Percentiles rank a stretch among this genome's conserved stretches.
These are phyloP conservation scores for Trogon melanurus DNA, from an alignment of 2,113 vertebrate species.

Conservation along the genomic window DNA sequence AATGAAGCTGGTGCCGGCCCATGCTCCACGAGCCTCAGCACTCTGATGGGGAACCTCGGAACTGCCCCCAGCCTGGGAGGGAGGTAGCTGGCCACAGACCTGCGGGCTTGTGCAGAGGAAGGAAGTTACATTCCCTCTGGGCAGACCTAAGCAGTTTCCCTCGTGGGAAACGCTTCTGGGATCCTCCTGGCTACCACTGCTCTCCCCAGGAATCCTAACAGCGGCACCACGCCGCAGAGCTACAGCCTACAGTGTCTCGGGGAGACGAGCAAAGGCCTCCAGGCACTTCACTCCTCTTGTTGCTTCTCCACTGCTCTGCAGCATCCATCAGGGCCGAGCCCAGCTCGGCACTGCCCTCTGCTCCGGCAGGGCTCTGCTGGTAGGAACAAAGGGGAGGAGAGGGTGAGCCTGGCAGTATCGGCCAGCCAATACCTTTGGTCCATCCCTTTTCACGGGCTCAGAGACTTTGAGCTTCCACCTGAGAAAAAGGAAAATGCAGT, in stretches of 20 bases:
- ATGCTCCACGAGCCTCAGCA: neutral
- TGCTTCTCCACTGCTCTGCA: neutral
- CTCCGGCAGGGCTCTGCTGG: neutral
- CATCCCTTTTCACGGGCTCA: conserved; percentile 90
- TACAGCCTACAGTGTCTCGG: neutral
- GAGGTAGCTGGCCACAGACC: neutral
- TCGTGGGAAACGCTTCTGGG: neutral
- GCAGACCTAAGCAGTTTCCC: neutral
- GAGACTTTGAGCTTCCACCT: conserved; percentile 88
- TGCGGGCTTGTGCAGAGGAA: neutral
- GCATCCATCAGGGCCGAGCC: neutral
- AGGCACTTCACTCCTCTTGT: conserved; percentile 10
- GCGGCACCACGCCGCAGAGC: neutral
- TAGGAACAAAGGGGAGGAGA: conserved; percentile 42
- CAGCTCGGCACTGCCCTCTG: accelerated
- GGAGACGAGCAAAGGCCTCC: conserved; percentile 34
- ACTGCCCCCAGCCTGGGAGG: neutral
- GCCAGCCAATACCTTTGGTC: conserved; percentile 88
- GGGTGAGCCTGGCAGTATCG: neutral
- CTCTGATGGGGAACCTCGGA: neutral
- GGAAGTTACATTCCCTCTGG: neutral
- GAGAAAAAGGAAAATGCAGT: neutral
- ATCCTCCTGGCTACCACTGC: conserved; percentile 12
- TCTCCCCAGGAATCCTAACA: neutral
- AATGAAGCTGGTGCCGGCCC: neutral